These are phyloP conservation scores for Alosa sapidissima DNA, from an alignment of 2,797 vertebrate species.

Conservation along the genomic window DNA sequence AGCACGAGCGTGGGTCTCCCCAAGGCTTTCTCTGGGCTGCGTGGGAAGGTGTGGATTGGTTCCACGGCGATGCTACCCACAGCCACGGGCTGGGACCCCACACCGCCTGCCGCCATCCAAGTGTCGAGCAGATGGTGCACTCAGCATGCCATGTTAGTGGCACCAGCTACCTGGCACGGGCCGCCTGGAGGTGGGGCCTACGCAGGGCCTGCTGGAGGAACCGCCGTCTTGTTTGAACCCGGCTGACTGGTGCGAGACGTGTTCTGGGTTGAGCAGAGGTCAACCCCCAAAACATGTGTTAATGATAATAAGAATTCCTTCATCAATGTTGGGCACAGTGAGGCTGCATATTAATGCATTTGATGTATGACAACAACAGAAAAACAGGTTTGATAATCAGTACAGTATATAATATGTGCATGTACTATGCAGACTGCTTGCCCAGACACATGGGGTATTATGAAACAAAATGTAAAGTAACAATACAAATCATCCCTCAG, in stretches of 20 bases:
- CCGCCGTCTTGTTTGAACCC: neutral
- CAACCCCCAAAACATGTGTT: neutral
- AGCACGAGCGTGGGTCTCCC: slow-evolving; percentile 6
- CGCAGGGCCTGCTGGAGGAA: neutral
- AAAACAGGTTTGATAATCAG: neutral
- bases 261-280: neutral
- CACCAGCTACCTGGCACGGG: slow-evolving; percentile 39
- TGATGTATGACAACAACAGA: neutral
- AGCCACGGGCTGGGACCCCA: slow-evolving; percentile 35
- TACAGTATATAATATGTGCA: neutral
- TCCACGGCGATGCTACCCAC: slow-evolving; percentile 39
- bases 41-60: slow-evolving; percentile 47
- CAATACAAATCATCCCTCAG: neutral
- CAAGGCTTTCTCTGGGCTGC: slow-evolving; percentile 20
- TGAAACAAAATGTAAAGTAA: neutral
- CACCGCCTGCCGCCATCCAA: slow-evolving; percentile 26
- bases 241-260: neutral
- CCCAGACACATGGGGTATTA: neutral
- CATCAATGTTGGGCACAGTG: neutral
- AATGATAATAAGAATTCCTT: neutral
- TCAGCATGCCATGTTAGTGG: slow-evolving; percentile 26
- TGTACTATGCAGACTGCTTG: neutral
- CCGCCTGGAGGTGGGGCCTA: neutral
- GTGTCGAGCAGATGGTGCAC: slow-evolving; percentile 49
- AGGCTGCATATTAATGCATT: neutral